Evolutionary conservation across 2,113 vertebrate genomes (phyloP), one percentile per base, ranked within the genome.

Genomic region (Ceyx margarethae): DNA sequence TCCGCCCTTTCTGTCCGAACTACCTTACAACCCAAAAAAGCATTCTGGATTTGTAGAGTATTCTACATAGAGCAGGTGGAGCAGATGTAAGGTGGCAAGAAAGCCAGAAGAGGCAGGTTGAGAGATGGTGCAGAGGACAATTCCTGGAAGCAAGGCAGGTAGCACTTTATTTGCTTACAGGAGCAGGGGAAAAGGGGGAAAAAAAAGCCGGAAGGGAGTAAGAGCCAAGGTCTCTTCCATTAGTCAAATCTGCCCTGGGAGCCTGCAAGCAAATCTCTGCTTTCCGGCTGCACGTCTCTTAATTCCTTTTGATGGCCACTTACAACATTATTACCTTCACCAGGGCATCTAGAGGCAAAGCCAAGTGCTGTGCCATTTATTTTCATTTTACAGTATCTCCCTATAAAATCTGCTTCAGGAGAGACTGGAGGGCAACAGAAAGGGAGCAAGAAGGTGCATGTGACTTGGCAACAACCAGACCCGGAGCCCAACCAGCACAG

Each of bases 271-370:
- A 95, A 91, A 94, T 94, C 86, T 86, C 95, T 91, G 94, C 94
- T 94, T 96, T 96, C 96, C 87, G 76, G 92, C 95, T 96, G 91
- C 94, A 87, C 68, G 10, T 95, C 95, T 85, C 96, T 96, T 96
- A 96, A 96, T 96, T 96, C 95, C 96, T 89, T 96, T 92, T 96
- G 96, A 96, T 96, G 94, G 96, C 96, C 95, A 96, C 96, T 96
- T 96, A 96, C 87, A 95, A 96, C 94, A 84, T 96, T 85, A 96
- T 96, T 96, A 94, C 96, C 92, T 96, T 94, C 96, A 94, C 60
- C 87, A 74, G 96, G 92, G 95, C 96, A 96, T 87, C 94, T 17
- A 92, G 91, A 96, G 94, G 95, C 95, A 92, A 21, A 95, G 96
- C 87, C 89, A 78, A 95, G 92, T 51, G 78, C 81, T 16, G 84